Percentiles rank a stretch among this genome's conserved stretches.
Evolutionary conservation across 2,113 vertebrate genomes (phyloP).

Genomic region (Gadus macrocephalus): DNA sequence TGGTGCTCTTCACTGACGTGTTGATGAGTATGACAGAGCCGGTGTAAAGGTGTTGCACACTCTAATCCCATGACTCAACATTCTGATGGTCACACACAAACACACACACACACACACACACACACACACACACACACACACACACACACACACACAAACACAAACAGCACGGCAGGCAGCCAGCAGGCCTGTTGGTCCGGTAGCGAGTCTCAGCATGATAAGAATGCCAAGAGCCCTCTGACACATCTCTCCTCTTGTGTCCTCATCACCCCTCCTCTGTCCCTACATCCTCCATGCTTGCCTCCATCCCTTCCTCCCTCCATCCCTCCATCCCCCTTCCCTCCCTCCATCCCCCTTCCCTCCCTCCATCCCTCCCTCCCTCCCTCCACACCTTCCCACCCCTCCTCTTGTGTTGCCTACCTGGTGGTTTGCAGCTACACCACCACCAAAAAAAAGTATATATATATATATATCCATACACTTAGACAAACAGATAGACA

Average conservation of each 20-base stretch:
- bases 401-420: not conserved
- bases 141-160: not conserved
- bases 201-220: no score
- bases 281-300: not conserved
- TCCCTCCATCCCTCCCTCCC: not conserved
- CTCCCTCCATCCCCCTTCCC: not conserved
- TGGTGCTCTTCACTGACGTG: no score
- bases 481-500: no score
- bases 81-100: no score
- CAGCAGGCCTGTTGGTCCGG: no score
- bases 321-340: not conserved
- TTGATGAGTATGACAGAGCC: no score
- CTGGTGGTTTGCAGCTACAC: not conserved
- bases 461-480: no score
- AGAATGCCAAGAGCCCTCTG: no score
- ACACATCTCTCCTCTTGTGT: not conserved
- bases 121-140: not conserved
- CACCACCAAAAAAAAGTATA: not conserved
- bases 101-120: conserved; percentile 4
- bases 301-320: not conserved
- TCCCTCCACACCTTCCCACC: not conserved
- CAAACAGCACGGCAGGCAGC: not conserved
- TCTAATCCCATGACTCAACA: no score
- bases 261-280: not conserved
- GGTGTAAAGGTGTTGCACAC: no score